phyloP scores from a whole-genome alignment of 2,113 vertebrate species.

The Catharus bicknelli region DNA sequence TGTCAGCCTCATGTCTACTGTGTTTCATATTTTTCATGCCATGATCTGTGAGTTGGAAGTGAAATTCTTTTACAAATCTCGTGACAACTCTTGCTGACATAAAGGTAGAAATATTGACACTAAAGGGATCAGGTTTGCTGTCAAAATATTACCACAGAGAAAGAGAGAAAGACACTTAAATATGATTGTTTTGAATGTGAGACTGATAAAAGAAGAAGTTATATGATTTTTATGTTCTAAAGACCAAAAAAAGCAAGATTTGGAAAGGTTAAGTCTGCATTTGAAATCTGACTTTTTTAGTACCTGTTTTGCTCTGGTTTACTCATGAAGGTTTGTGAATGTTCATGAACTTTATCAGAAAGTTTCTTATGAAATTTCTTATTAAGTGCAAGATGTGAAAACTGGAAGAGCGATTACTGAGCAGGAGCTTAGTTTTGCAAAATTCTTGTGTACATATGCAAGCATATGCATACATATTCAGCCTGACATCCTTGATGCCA shows the following conservation, averaged over 20 bases:
- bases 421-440: background rate
- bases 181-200: background rate
- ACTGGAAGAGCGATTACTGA: background rate
- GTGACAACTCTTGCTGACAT: background rate
- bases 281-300: background rate
- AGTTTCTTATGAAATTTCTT: background rate
- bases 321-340: background rate
- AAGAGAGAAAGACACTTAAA: background rate
- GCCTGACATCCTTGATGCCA: background rate
- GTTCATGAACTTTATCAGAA: background rate
- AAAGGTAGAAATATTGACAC: background rate
- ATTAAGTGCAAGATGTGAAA: background rate
- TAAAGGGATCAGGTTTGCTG: background rate
- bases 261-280: background rate
- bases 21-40: background rate
- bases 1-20: background rate
- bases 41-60: background rate
- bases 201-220: background rate
- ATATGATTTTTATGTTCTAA: background rate
- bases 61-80: constrained; percentile 28
- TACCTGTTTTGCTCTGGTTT: background rate
- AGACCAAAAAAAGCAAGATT: background rate
- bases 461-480: background rate
- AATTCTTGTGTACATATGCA: background rate
- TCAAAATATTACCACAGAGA: background rate